Base-by-base conservation (phyloP, 2,888 invertebrate genomes). In the Agelastica alni region DNA sequence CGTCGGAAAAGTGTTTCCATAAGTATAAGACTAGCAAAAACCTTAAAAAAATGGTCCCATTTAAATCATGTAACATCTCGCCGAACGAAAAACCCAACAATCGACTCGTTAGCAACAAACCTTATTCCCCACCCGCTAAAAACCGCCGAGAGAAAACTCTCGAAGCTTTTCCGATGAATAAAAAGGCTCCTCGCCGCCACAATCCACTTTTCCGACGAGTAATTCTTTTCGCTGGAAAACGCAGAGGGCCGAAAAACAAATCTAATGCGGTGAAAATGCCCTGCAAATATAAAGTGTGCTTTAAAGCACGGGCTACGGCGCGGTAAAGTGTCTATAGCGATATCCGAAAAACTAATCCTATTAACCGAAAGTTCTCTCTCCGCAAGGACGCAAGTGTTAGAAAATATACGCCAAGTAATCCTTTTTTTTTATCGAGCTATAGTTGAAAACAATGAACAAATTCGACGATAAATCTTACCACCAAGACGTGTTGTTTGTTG, bases 261-360 rank as follows among this genome's bases (percentile, higher is more conserved):
- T 49, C 41, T 16, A 42, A 49, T 49, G 49, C 49, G 49, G 41
- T 9, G 49, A 49, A 41, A 49, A 49, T 41, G 36, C 49, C 22
- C 48, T 48, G 39, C n/a, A 48, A 39, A 48, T 48, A 48, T 39
- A 49, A 49, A 49, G 49, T 41, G 49, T 49, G 41, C 41, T 49
- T 49, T 49, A 41, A 31, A 49, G 41, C 22, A 22, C 20, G 14
- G 28, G 6, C 6, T 28, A 16, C 37, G 16, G 17, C 22, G 18
- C 41, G 41, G 41, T 17, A 44, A 31, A 44, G 16, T 44, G 46
- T 36, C 34, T 36, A 36, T 12, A 30, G 39, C 28, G 30, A 31
- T 48, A 48, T 48, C 48, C 39, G 41, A 49, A 49, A 49, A 49
- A 41, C 49, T 49, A 49, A 49, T 49, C 49, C 49, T 49, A 49